Conservation (phyloP, 2,888 invertebrate genomes). For the Archips crataeganus region DNA sequence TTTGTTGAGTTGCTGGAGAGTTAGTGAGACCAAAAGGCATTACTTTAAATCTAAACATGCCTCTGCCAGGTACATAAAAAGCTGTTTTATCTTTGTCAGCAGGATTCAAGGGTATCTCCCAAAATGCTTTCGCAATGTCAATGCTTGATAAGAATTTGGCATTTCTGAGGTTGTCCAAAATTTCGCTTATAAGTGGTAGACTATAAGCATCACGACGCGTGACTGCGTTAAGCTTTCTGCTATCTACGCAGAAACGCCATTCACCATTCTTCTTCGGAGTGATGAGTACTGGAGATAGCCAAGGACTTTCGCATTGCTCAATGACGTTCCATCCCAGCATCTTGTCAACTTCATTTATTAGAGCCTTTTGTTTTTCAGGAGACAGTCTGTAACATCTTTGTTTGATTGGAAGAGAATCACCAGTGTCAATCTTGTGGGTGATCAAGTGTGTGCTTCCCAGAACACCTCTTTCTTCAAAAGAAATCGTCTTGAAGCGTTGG, state of each 20-base stretch:
- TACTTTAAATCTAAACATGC: too few relatives aligned
- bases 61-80: too few relatives aligned
- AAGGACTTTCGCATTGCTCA: background rate
- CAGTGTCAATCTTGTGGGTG: background rate
- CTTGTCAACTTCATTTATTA: too few relatives aligned
- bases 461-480: background rate
- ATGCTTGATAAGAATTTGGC: slow-evolving; percentile 1
- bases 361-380: background rate
- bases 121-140: background rate
- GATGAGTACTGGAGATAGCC: background rate
- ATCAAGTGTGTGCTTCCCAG: background rate
- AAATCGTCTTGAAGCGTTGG: background rate
- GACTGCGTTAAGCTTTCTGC: background rate
- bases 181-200: background rate
- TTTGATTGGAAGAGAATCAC: slow-evolving; percentile 1
- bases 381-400: background rate
- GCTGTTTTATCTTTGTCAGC: too few relatives aligned
- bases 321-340: background rate
- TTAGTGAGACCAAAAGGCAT: too few relatives aligned
- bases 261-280: background rate
- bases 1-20: too few relatives aligned
- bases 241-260: background rate
- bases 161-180: background rate
- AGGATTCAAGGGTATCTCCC: background rate
- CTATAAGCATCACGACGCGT: too few relatives aligned